Evolutionary conservation across 1,140 invertebrate genomes (phyloP).

Genomic region (Cylas formicarius): DNA sequence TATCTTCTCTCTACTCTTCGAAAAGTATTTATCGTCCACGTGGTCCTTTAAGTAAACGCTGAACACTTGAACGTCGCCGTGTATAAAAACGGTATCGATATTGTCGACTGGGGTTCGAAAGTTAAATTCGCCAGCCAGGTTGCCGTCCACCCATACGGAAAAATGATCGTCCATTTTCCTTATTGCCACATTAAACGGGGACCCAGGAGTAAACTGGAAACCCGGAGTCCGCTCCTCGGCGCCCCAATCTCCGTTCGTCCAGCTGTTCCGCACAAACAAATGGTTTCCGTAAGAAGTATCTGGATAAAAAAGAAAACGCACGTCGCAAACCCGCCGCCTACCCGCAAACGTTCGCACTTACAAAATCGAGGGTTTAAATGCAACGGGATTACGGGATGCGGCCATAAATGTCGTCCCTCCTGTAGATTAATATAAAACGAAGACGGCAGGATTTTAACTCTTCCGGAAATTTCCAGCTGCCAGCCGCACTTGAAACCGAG

Average conservation of each 20-base stretch:
- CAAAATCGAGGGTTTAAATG: conserved; percentile 60
- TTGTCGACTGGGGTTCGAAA: conserved; percentile 27
- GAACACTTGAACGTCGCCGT: conserved; percentile 41
- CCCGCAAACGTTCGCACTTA: conserved; percentile 27
- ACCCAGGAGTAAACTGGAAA: conserved; percentile 44
- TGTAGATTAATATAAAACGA: conserved; percentile 65
- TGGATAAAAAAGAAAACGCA: conserved; percentile 2
- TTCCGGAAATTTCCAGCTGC: conserved; percentile 50
- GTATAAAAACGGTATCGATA: conserved; percentile 45
- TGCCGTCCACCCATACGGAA: conserved; percentile 43
- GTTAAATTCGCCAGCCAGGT: conserved; percentile 42
- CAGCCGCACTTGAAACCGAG: conserved; percentile 44
- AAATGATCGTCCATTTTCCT: conserved; percentile 35
- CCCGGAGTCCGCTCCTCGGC: conserved; percentile 43
- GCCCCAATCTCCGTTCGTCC: conserved; percentile 44
- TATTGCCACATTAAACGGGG: conserved; percentile 41
- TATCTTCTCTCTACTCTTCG: conserved; percentile 1
- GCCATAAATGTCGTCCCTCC: conserved; percentile 52
- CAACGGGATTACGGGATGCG: conserved; percentile 54
- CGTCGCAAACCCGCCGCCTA: neutral
- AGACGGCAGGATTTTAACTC: conserved; percentile 55
- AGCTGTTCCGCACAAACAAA: conserved; percentile 45
- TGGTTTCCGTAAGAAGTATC: conserved; percentile 20
- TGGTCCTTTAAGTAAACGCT: conserved; percentile 26
- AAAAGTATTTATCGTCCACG: conserved; percentile 12